Percentiles rank a stretch among this genome's conserved stretches.
These are phyloP conservation scores for Trachythela sp. DNA, from an alignment of 64 coral and sea anemone species.

Conservation along the genomic window DNA sequence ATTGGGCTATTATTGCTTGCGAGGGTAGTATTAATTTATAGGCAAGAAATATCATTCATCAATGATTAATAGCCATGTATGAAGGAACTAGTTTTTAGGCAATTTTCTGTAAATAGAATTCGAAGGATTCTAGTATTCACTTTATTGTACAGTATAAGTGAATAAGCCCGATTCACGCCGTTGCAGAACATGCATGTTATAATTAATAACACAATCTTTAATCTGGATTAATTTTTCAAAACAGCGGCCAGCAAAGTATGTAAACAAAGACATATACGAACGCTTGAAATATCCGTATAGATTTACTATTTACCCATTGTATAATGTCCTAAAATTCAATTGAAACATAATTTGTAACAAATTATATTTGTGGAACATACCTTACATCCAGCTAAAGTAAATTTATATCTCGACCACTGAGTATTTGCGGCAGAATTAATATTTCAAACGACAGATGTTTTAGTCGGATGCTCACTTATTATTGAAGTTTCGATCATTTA, in stretches of 20 bases:
- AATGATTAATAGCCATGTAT: too few relatives aligned
- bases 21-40: too few relatives aligned
- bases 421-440: neutral
- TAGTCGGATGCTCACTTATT: conserved; percentile 6
- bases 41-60: too few relatives aligned
- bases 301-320: neutral
- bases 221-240: neutral
- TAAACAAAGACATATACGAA: neutral
- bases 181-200: too few relatives aligned
- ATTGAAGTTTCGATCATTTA: neutral
- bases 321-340: neutral
- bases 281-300: neutral
- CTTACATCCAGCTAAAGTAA: neutral
- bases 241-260: neutral
- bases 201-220: neutral
- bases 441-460: neutral
- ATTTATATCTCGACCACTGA: neutral
- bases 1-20: too few relatives aligned
- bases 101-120: too few relatives aligned
- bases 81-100: too few relatives aligned
- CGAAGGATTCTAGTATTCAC: too few relatives aligned
- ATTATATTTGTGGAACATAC: neutral
- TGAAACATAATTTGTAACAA: neutral
- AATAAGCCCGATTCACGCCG: too few relatives aligned
- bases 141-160: too few relatives aligned